These are phyloP conservation scores for Proisotoma minuta DNA, from an alignment of 2,888 invertebrate genomes.

Conservation along the genomic window DNA sequence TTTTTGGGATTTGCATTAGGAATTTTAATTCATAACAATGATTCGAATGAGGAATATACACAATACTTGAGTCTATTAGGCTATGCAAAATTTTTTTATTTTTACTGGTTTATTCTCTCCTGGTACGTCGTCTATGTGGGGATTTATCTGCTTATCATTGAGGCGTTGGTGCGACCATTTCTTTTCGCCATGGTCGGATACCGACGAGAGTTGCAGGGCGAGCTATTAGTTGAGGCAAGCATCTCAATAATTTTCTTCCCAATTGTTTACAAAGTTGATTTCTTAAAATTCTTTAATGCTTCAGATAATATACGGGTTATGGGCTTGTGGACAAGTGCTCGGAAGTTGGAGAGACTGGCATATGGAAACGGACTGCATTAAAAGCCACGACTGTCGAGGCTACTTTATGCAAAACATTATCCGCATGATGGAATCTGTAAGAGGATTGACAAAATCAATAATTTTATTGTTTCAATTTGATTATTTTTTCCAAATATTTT, in stretches of 20 bases:
- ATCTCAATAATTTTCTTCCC: not conserved
- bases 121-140: conserved; percentile 4
- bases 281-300: not conserved
- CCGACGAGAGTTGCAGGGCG: not conserved
- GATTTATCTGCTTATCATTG: not conserved
- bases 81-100: not conserved
- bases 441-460: not conserved
- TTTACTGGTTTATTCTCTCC: not conserved
- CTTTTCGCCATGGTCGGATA: not conserved
- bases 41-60: not conserved
- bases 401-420: conserved; percentile 6
- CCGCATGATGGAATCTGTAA: conserved; percentile 5
- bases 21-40: not conserved
- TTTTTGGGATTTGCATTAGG: conserved; percentile 1
- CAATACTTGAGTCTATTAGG: not conserved
- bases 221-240: not conserved
- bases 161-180: not conserved
- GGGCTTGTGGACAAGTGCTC: conserved; percentile 1
- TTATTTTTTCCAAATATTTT: no score
- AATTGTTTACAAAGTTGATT: not conserved
- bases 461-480: no score
- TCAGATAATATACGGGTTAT: conserved; percentile 1
- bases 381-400: not conserved
- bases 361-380: not conserved
- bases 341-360: conserved; percentile 2